A percentile compares a stretch with the other conserved stretches of the same genome.
phyloP scores from a whole-genome alignment of 2,888 invertebrate genomes.

The Epinotia brunnichana region DNA sequence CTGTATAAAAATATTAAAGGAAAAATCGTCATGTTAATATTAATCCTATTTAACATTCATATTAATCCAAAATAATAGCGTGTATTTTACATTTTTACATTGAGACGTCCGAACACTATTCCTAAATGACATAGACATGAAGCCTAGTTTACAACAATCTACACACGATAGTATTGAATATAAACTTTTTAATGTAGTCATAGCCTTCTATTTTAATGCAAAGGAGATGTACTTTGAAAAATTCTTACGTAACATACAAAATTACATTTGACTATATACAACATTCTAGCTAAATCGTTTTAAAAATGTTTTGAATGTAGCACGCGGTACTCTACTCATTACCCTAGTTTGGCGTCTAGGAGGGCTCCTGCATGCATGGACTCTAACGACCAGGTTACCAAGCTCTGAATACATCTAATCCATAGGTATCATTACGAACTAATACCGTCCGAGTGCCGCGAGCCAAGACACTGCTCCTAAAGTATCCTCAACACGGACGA shows the following conservation, averaged over 20 bases:
- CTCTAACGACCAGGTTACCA: conserved; percentile 68
- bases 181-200: conserved; percentile 73
- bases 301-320: conserved; percentile 66
- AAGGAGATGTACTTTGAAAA: conserved; percentile 79
- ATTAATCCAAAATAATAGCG: conserved; percentile 77
- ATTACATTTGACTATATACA: conserved; percentile 81
- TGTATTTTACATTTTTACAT: conserved; percentile 83
- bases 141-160: conserved; percentile 81
- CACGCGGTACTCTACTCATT: conserved; percentile 70
- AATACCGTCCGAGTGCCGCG: conserved; percentile 32
- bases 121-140: conserved; percentile 78
- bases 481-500: conserved; percentile 62
- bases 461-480: conserved; percentile 19
- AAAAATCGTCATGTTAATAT: conserved; percentile 79
- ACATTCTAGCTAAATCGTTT: conserved; percentile 74
- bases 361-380: conserved; percentile 73
- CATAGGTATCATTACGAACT: conserved; percentile 47
- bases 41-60: conserved; percentile 80
- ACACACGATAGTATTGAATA: conserved; percentile 79
- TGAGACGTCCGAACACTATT: conserved; percentile 76
- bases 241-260: conserved; percentile 80
- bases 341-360: conserved; percentile 71
- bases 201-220: conserved; percentile 78
- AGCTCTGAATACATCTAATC: conserved; percentile 67
- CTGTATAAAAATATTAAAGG: conserved; percentile 84